Evolutionary conservation across 2,797 vertebrate species (phyloP).

Genomic region (Caiman crocodilus): DNA sequence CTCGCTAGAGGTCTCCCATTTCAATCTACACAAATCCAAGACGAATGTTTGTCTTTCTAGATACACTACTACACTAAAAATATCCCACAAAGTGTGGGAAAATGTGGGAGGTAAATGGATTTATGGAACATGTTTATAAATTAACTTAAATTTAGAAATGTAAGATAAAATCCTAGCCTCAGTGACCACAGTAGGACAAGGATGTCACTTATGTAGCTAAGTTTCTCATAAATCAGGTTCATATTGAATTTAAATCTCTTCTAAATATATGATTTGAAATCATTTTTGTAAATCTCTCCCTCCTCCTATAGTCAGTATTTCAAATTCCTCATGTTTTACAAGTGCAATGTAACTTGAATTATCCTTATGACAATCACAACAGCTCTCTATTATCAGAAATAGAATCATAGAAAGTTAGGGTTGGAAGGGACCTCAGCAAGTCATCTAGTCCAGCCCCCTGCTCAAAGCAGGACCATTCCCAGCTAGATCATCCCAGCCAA

Average conservation of each 20-base stretch:
- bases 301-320: background rate
- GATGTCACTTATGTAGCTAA: background rate
- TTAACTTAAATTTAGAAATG: background rate
- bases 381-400: background rate
- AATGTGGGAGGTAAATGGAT: background rate
- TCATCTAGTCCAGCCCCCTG: no score
- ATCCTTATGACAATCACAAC: background rate
- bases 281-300: background rate
- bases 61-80: background rate
- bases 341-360: background rate
- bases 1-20: background rate
- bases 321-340: background rate
- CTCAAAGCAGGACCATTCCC: no score
- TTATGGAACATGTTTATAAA: background rate
- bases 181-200: background rate
- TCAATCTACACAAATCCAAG: background rate
- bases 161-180: background rate
- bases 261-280: background rate
- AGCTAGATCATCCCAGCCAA: no score
- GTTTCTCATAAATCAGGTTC: background rate
- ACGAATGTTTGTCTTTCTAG: background rate
- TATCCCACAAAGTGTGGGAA: background rate
- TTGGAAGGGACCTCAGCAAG: no score
- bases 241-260: background rate
- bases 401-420: background rate